Conservation (phyloP, 2,113 vertebrate genomes). For the Hystrix brachyura region DNA sequence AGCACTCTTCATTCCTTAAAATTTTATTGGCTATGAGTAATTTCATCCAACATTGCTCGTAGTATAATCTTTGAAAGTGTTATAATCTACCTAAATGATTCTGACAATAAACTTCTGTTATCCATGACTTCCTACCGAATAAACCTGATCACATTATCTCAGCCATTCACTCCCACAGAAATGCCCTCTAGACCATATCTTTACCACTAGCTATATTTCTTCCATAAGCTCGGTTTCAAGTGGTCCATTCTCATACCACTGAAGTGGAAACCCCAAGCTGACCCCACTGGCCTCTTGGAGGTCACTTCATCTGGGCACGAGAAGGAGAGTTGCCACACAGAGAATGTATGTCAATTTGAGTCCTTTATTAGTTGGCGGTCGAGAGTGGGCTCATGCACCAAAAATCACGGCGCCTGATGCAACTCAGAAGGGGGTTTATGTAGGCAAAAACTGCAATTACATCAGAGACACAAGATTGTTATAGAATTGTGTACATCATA, state of each 20-base stretch:
- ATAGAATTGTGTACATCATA: no score
- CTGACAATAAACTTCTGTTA: neutral
- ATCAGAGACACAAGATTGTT: no score
- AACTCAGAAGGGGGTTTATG: no score
- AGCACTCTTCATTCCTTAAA: neutral
- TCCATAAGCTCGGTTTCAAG: neutral
- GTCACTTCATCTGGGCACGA: no score
- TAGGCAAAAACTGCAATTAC: no score
- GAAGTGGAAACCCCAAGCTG: no score
- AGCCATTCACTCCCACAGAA: neutral
- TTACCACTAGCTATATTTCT: neutral
- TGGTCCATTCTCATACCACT: neutral
- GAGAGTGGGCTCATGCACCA: no score
- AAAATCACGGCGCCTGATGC: no score
- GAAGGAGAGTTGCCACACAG: no score
- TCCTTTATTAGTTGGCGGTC: no score
- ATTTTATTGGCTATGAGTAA: neutral
- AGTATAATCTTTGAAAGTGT: neutral
- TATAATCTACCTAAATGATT: neutral
- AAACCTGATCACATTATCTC: slow-evolving; percentile 27
- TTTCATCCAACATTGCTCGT: neutral
- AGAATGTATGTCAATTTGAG: no score
- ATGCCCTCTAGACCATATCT: neutral
- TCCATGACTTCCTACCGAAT: neutral
- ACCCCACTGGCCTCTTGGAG: no score